Evolutionary conservation across 2,113 vertebrate species (phyloP).

Genomic region (Neogale vison): DNA sequence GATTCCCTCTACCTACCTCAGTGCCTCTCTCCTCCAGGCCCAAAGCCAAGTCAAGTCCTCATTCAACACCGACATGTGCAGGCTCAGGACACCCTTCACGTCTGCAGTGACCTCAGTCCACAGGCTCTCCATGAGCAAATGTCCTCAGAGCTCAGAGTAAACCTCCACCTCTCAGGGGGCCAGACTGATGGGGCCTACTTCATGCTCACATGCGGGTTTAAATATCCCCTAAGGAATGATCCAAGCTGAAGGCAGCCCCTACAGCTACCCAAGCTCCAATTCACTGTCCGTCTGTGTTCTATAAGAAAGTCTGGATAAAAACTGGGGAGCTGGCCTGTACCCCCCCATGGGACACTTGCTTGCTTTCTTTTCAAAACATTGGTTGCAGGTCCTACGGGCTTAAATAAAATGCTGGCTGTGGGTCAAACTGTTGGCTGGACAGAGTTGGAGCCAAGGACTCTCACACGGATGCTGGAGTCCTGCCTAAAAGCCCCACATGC

Average conservation of each 20-base stretch:
- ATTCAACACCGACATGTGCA: neutral
- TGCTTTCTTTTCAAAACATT: neutral
- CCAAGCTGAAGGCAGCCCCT: neutral
- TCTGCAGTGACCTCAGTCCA: no score
- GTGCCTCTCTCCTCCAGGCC: neutral
- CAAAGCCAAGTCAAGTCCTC: neutral
- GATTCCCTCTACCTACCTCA: fast-evolving
- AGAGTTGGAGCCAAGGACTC: neutral
- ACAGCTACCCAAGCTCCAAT: neutral
- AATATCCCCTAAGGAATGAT: neutral
- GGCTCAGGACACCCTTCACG: neutral
- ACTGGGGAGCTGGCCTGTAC: neutral
- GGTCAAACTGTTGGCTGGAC: neutral
- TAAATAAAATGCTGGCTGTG: neutral
- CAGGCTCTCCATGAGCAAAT: neutral
- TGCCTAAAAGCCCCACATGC: neutral
- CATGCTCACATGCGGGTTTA: neutral
- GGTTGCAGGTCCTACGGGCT: neutral
- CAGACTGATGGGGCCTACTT: neutral
- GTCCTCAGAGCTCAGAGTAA: neutral
- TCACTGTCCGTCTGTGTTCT: neutral
- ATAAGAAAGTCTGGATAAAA: neutral
- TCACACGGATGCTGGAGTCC: neutral
- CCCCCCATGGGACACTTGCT: fast-evolving
- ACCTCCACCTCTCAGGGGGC: neutral